Evolutionary conservation across 1,140 invertebrate genomes (phyloP), one percentile per base, ranked within the genome.

Genomic region (Megathymus violae): DNA sequence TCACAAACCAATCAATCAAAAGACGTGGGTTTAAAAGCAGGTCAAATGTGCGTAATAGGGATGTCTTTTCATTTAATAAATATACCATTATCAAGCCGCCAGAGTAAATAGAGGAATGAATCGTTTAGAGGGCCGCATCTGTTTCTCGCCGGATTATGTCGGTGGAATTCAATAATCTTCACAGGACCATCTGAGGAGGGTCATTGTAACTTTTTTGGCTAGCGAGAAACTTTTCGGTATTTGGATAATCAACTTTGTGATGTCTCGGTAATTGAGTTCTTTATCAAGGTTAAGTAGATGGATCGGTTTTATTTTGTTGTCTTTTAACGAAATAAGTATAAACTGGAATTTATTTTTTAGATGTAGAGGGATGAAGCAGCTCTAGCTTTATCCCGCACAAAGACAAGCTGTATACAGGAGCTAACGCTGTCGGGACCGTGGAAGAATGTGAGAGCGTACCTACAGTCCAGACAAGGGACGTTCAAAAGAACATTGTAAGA

Each of bases 131-230:
- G 72, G 79, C 43, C 80, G 54, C 84, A 83, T 78, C 80, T 87
- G 84, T 78, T 74, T 74, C 64, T 73, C 64, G 75, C 62, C 66
- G 70, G 82, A 85, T 87, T 85, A 87, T 82, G 74, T 80, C 75
- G 73, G 71, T 74, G 66, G 74, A 87, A 87, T 85, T 85, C 80
- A 80, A 87, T 85, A 83, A 83, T 81, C 76, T 78, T 69, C 68
- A 56, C 64, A 74, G 43, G 43, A 64, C 68, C 84, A 87, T 74
- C 84, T 87, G 84, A 69, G 76, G 54, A 74, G 50, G 71, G 63
- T 47, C 65, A 70, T 71, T 73, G 67, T 64, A 74, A 78, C 60
- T 79, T 81, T 84, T 82, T 78, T 69, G 61, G 65, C 43, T 19
- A 44, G 22, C 25, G 15, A 27, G 22, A 15, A 56, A 56, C 40